Percentiles rank a stretch among this genome's conserved stretches.
Evolutionary conservation across 2,888 invertebrate genomes (phyloP).

Genomic region (Rhaphigaster nebulosa): DNA sequence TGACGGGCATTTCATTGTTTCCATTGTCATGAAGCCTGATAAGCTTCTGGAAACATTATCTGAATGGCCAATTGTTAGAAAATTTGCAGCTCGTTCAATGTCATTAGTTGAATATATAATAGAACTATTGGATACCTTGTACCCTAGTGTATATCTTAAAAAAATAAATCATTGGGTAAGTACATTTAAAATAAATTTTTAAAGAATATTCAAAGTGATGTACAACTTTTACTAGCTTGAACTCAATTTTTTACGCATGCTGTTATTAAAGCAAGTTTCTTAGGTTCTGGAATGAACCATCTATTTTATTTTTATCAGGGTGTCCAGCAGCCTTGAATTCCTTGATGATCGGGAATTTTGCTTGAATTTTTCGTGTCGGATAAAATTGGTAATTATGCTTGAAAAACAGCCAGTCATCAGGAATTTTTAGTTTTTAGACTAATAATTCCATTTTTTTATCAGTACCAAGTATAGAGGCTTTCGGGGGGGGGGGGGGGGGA

Average conservation of each 20-base stretch:
- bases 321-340: too few species aligned
- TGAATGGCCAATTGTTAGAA: constrained; percentile 58
- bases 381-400: too few species aligned
- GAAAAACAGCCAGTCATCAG: too few species aligned
- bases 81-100: constrained; percentile 68
- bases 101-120: constrained; percentile 73
- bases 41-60: constrained; percentile 74
- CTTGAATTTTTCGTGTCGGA: too few species aligned
- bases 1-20: constrained; percentile 79
- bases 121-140: constrained; percentile 74
- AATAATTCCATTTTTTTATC: too few species aligned
- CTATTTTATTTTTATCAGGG: background rate
- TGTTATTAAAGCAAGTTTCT: too few species aligned
- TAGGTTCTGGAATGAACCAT: background rate
- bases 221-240: background rate
- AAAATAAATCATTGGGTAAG: constrained; percentile 75
- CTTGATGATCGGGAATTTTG: too few species aligned
- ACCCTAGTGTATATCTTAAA: constrained; percentile 77
- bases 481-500: too few species aligned
- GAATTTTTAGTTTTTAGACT: too few species aligned
- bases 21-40: constrained; percentile 71
- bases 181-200: constrained; percentile 62
- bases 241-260: too few species aligned
- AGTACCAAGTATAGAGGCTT: too few species aligned
- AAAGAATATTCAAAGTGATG: background rate